Conservation (phyloP, 2,888 invertebrate genomes). For the Orthosia gracilis region DNA sequence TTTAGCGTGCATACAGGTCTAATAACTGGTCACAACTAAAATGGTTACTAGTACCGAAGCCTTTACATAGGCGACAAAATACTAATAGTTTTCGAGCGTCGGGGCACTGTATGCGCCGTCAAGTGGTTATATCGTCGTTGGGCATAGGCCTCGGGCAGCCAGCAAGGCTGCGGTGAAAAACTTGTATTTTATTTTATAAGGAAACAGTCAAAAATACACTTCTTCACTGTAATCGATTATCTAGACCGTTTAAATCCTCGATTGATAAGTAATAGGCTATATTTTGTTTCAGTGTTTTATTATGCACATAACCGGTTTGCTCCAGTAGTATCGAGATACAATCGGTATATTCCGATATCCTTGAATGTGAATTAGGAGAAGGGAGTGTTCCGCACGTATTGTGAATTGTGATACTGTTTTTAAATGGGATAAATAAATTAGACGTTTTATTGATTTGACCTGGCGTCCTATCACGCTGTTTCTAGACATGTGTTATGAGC, state of each 20-base stretch:
- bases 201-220: background rate
- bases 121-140: no score
- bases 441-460: slow-evolving; percentile 12
- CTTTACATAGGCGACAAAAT: no score
- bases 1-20: no score
- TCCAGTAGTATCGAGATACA: slow-evolving; percentile 43
- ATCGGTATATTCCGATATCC: slow-evolving; percentile 69
- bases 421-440: slow-evolving; percentile 17
- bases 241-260: slow-evolving; percentile 11
- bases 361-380: slow-evolving; percentile 78
- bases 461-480: background rate
- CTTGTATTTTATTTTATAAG: no score
- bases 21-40: no score
- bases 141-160: no score
- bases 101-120: no score
- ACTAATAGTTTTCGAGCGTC: no score
- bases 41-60: no score
- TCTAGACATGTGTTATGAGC: background rate
- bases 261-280: slow-evolving; percentile 15
- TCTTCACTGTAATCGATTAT: slow-evolving; percentile 11
- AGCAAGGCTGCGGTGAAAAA: no score
- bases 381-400: slow-evolving; percentile 66
- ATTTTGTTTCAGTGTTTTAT: slow-evolving; percentile 29
- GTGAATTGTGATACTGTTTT: slow-evolving; percentile 47
- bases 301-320: slow-evolving; percentile 45